phyloP scores from a whole-genome alignment of 2,797 vertebrate species.

The Thunnus albacares region DNA sequence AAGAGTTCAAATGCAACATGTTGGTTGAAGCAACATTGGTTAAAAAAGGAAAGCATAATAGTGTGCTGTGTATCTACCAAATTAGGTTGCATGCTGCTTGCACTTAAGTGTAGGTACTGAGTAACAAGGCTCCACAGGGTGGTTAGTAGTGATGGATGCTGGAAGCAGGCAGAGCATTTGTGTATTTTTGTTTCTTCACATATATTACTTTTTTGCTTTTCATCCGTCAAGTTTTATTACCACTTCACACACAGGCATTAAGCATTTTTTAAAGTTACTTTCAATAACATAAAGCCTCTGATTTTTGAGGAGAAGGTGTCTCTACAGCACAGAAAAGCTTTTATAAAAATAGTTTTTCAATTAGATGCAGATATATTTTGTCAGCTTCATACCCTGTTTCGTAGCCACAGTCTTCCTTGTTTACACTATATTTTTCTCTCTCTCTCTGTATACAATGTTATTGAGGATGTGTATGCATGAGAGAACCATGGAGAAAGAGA shows the following conservation, averaged over 20 bases:
- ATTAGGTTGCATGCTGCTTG: constrained; percentile 63
- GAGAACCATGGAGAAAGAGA: neutral
- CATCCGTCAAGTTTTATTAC: constrained; percentile 39
- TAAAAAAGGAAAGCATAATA: constrained; percentile 46
- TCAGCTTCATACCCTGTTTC: constrained; percentile 21
- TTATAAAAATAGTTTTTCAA: neutral
- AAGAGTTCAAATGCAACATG: constrained; percentile 54
- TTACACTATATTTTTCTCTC: constrained; percentile 4
- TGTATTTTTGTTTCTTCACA: constrained; percentile 26
- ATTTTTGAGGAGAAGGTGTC: constrained; percentile 9
- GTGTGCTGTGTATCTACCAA: constrained; percentile 43
- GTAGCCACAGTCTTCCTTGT: constrained; percentile 9
- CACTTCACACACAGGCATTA: constrained; percentile 34
- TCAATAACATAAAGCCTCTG: constrained; percentile 6
- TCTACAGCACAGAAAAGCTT: constrained; percentile 1
- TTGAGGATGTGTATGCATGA: constrained; percentile 35
- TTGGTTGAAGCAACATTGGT: constrained; percentile 50
- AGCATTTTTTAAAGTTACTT: constrained; percentile 28
- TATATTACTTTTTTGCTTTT: constrained; percentile 36
- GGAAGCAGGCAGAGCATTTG: constrained; percentile 42
- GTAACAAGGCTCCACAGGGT: constrained; percentile 66
- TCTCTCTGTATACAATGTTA: constrained; percentile 1
- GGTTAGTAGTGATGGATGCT: constrained; percentile 44
- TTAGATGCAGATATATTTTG: constrained; percentile 16
- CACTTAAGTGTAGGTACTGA: constrained; percentile 60